Evolutionary conservation across 2,888 invertebrate genomes (phyloP).

Genomic region (Ephialtes manifestator): DNA sequence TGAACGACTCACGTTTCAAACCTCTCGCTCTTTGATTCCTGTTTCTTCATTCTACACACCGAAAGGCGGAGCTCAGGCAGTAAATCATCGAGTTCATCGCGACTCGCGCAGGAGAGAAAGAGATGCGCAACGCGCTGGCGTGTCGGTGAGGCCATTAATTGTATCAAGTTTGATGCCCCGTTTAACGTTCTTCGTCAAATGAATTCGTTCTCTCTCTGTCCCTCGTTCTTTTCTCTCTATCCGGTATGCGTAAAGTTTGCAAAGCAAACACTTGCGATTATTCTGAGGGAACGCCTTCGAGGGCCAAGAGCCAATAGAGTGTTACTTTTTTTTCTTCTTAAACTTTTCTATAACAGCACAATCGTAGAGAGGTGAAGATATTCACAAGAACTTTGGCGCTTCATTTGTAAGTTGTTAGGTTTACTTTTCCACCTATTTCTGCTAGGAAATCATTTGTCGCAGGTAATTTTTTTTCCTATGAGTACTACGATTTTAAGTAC

Average conservation of each 20-base stretch:
- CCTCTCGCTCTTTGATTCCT: constrained; percentile 14
- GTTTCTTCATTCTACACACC: constrained; percentile 57
- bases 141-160: constrained; percentile 73
- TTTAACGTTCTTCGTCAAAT: constrained; percentile 69
- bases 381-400: constrained; percentile 12
- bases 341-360: neutral
- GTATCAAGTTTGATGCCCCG: constrained; percentile 72
- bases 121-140: constrained; percentile 41
- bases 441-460: constrained; percentile 45
- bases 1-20: neutral
- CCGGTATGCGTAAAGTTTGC: constrained; percentile 7
- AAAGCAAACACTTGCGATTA: constrained; percentile 17
- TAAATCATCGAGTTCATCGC: constrained; percentile 68
- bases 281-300: constrained; percentile 12
- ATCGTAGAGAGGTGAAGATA: neutral
- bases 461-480: constrained; percentile 16
- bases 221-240: constrained; percentile 4
- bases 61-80: constrained; percentile 70
- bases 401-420: constrained; percentile 38
- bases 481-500: constrained; percentile 14
- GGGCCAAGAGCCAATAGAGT: neutral
- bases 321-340: constrained; percentile 5
- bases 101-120: constrained; percentile 13
- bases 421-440: constrained; percentile 14
- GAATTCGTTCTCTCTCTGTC: constrained; percentile 60